Percentiles rank a stretch among this genome's conserved stretches.
Evolutionary conservation across 2,797 vertebrate genomes (phyloP).

Genomic region (Lagorchestes hirsutus): DNA sequence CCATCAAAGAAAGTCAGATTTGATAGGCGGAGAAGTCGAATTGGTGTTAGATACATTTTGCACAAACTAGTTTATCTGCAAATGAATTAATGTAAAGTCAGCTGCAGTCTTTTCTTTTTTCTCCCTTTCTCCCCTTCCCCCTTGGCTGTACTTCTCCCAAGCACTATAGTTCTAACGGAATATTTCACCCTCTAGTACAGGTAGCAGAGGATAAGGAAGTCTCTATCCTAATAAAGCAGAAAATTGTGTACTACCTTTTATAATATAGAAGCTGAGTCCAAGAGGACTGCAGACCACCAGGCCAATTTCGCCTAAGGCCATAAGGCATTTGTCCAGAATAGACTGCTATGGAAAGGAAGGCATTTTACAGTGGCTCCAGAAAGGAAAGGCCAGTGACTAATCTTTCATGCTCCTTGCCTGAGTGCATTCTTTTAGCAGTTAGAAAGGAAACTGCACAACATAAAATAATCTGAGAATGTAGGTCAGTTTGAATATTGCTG

Average conservation of each 20-base stretch:
- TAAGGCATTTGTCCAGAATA: conserved; percentile 53
- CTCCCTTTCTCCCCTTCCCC: fast-evolving
- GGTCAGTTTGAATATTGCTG: conserved; percentile 77
- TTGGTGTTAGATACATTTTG: background rate
- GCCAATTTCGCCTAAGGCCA: conserved; percentile 54
- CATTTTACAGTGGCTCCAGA: conserved; percentile 59
- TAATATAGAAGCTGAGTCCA: background rate
- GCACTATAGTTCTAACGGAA: conserved; percentile 12
- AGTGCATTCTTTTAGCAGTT: conserved; percentile 65
- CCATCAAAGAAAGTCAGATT: background rate
- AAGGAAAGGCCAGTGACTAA: conserved; percentile 74
- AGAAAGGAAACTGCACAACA: conserved; percentile 65
- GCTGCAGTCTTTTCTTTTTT: background rate
- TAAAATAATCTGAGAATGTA: conserved; percentile 76
- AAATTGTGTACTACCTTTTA: background rate
- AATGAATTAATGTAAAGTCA: background rate
- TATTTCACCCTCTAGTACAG: background rate
- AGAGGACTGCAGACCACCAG: conserved; percentile 16
- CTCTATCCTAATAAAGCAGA: background rate
- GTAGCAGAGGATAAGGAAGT: conserved; percentile 21
- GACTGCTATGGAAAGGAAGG: conserved; percentile 43
- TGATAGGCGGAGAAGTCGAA: background rate
- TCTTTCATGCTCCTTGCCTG: conserved; percentile 59
- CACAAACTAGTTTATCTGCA: background rate
- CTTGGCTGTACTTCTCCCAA: background rate